These are phyloP conservation scores for Channa maculata DNA, from an alignment of 2,113 vertebrate genomes.

Conservation along the genomic window DNA sequence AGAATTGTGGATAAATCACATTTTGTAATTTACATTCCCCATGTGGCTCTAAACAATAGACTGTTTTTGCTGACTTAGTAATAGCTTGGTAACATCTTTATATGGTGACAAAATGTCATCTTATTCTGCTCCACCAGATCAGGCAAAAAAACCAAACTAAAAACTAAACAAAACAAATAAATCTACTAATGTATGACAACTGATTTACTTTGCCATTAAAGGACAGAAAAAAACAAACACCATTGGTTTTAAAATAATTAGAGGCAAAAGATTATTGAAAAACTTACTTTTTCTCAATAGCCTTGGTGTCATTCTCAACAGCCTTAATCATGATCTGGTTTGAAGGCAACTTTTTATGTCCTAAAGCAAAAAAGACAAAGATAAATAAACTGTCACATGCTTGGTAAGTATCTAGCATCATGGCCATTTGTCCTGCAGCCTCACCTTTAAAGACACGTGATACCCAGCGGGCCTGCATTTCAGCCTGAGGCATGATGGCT, in stretches of 20 bases:
- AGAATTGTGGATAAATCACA: no score
- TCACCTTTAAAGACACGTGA: constrained; percentile 88
- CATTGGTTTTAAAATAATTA: not conserved
- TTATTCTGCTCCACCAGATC: no score
- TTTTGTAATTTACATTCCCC: no score
- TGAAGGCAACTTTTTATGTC: constrained; percentile 66
- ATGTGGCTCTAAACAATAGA: no score
- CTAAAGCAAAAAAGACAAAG: constrained; percentile 35
- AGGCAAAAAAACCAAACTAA: no score
- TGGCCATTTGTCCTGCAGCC: not conserved
- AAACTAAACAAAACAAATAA: no score
- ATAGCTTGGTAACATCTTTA: no score
- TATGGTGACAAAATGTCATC: no score
- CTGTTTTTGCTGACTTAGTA: no score
- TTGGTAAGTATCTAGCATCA: not conserved
- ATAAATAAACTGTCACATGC: not conserved
- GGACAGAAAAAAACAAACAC: no score
- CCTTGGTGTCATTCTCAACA: constrained; percentile 72
- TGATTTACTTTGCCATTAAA: no score
- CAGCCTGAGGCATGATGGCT: constrained; percentile 90
- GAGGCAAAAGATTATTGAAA: not conserved
- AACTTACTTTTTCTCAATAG: constrained; percentile 67
- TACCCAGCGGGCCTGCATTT: constrained; percentile 91
- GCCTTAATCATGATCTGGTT: constrained; percentile 71
- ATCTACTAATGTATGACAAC: no score